Evolutionary conservation across 1,140 invertebrate species (phyloP).

Genomic region (Platyura marginata): DNA sequence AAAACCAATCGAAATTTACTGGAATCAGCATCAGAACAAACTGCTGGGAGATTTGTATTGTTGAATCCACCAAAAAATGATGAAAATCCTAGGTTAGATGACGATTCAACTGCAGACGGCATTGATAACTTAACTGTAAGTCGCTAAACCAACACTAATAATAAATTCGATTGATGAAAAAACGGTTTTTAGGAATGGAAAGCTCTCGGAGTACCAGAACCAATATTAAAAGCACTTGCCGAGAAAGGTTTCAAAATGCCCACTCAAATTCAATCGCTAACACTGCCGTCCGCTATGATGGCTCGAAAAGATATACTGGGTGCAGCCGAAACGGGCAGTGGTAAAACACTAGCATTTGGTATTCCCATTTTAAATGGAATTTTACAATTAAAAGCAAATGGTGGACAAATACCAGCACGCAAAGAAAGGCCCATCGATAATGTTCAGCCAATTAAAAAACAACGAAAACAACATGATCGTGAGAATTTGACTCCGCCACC

Average conservation of each 20-base stretch:
- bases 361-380: constrained; percentile 81
- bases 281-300: constrained; percentile 69
- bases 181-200: constrained; percentile 52
- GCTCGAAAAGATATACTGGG: constrained; percentile 73
- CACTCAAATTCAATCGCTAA: constrained; percentile 62
- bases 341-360: constrained; percentile 93
- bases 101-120: background rate
- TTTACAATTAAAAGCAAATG: constrained; percentile 41
- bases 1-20: too few species aligned
- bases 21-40: too few species aligned
- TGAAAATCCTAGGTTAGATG: background rate
- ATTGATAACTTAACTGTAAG: background rate
- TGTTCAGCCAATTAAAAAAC: constrained; percentile 15
- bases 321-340: constrained; percentile 94
- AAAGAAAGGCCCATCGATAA: constrained; percentile 11
- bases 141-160: background rate
- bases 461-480: constrained; percentile 17
- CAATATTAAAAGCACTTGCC: constrained; percentile 51
- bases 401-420: constrained; percentile 11
- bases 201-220: constrained; percentile 39
- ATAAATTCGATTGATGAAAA: too few species aligned
- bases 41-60: constrained; percentile 3
- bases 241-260: constrained; percentile 62
- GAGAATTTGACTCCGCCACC: constrained; percentile 18
- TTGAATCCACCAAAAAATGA: background rate